These are phyloP conservation scores for Tigriopus californicus DNA, from an alignment of 2,888 invertebrate species.

Conservation along the genomic window DNA sequence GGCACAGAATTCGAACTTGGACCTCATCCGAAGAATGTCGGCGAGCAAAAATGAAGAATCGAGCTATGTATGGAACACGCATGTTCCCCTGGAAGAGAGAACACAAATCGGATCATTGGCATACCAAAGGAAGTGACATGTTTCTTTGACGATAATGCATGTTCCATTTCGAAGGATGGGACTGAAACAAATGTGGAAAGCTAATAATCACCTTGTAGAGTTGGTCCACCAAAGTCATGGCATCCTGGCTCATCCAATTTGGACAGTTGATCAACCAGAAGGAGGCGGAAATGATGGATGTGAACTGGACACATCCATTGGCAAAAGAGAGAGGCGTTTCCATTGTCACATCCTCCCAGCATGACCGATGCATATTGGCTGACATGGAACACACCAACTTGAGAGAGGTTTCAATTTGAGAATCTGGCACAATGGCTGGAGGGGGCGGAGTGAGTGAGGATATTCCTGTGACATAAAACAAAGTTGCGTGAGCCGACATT, in stretches of 20 bases:
- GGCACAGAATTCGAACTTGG: slow-evolving; percentile 6
- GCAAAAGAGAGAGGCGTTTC: slow-evolving; percentile 1
- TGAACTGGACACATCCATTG: slow-evolving; percentile 7
- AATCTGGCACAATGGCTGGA: too few species aligned
- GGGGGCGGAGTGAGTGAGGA: too few species aligned
- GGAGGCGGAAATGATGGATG: slow-evolving; percentile 8
- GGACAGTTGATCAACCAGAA: slow-evolving; percentile 10
- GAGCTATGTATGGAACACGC: slow-evolving; percentile 1
- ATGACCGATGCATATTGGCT: background rate
- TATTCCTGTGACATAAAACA: too few species aligned
- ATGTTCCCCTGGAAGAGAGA: background rate
- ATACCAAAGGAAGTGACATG: too few species aligned
- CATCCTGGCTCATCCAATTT: slow-evolving; percentile 13
- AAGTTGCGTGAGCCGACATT: too few species aligned
- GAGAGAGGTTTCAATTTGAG: slow-evolving; percentile 1
- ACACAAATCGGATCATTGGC: too few species aligned
- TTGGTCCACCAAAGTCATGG: background rate
- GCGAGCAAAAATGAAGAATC: slow-evolving; percentile 8
- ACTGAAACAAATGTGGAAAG: background rate
- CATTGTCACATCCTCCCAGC: slow-evolving; percentile 15
- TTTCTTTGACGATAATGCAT: too few species aligned
- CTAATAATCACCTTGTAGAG: background rate
- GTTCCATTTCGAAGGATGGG: too few species aligned
- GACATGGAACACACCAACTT: slow-evolving; percentile 15
- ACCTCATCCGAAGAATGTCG: background rate